phyloP scores from a whole-genome alignment of 2,113 vertebrate genomes.

The Falco punctatus region DNA sequence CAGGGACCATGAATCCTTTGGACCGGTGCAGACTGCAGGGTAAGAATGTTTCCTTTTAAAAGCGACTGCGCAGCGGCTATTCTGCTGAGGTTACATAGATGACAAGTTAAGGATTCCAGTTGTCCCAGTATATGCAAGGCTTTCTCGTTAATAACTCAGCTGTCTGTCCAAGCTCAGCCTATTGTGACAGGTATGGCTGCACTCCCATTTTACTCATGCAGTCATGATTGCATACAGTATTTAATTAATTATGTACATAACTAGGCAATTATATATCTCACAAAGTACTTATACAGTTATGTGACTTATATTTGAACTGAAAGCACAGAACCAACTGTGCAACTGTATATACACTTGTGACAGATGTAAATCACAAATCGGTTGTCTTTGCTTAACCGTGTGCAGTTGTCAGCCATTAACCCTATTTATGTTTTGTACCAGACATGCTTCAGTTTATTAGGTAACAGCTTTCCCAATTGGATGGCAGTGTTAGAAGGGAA shows the following conservation, averaged over 20 bases:
- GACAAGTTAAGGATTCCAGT: background rate
- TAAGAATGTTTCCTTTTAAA: background rate
- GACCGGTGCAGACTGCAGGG: background rate
- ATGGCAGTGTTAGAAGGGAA: background rate
- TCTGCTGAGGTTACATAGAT: background rate
- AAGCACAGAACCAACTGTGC: background rate
- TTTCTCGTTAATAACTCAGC: background rate
- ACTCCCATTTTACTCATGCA: background rate
- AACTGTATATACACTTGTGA: background rate
- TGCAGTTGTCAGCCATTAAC: background rate
- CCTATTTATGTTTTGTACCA: background rate
- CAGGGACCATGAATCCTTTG: background rate
- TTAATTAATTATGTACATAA: background rate
- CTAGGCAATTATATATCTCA: background rate
- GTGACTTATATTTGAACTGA: background rate
- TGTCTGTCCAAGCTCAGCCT: background rate
- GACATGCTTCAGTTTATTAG: background rate
- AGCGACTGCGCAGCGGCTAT: accelerated
- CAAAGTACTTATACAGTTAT: background rate
- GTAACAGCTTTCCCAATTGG: background rate
- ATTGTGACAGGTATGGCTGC: background rate
- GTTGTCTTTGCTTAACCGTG: background rate
- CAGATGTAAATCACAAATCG: background rate
- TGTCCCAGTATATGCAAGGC: background rate
- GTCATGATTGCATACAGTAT: background rate